A percentile compares a stretch with the other conserved stretches of the same genome.
phyloP scores from a whole-genome alignment of 2,113 vertebrate genomes.

The Butorides virescens region DNA sequence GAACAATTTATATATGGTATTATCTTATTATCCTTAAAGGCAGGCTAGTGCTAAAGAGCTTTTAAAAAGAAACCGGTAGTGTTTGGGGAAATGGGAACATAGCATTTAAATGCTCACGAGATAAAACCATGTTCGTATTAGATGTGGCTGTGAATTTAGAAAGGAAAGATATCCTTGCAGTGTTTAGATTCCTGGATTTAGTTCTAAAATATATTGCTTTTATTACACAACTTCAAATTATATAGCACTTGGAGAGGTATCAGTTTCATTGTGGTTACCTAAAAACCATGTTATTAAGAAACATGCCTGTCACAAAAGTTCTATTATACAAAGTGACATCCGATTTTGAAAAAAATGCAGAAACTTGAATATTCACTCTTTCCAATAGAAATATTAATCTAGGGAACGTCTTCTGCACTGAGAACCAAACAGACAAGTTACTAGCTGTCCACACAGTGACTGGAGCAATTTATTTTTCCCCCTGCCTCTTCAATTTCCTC shows the following conservation, averaged over 20 bases:
- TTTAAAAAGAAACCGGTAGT: neutral
- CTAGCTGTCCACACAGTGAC: neutral
- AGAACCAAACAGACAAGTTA: neutral
- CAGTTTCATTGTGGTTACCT: neutral
- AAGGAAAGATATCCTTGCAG: neutral
- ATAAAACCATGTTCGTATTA: neutral
- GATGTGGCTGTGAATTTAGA: neutral
- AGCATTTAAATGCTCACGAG: neutral
- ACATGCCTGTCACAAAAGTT: neutral
- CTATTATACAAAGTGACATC: neutral
- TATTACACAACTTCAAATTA: neutral
- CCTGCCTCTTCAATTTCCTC: neutral
- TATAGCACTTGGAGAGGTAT: neutral
- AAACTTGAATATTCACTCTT: neutral
- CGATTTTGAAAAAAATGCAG: rapidly evolving
- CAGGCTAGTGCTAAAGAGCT: neutral
- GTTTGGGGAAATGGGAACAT: neutral
- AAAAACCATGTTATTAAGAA: constrained; percentile 24
- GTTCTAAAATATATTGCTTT: neutral
- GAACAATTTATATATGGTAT: neutral
- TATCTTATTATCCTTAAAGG: neutral
- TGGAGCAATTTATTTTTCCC: neutral
- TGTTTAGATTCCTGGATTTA: neutral
- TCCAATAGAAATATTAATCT: neutral
- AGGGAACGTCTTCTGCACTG: neutral